phyloP scores from a whole-genome alignment of 2,113 vertebrate species.

The Sceloporus tristichus region DNA sequence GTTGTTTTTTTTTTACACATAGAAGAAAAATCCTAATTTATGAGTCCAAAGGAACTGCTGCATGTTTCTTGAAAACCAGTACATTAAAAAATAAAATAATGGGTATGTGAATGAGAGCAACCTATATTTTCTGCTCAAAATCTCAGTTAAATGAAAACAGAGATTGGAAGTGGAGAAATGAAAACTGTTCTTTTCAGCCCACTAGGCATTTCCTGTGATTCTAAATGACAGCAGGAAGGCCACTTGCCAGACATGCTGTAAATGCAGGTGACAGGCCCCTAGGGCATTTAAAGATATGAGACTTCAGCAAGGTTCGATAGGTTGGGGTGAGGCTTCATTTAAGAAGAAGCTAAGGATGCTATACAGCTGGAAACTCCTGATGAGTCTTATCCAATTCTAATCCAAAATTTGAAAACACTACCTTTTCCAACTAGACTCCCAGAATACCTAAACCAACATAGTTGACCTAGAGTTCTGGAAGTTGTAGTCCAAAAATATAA shows the following conservation, averaged over 20 bases:
- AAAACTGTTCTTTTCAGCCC: constrained; percentile 8
- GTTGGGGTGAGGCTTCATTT: neutral
- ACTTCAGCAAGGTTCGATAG: neutral
- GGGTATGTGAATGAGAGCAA: neutral
- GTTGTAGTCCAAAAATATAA: neutral
- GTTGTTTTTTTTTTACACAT: no score
- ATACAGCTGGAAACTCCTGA: neutral
- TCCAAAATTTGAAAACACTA: neutral
- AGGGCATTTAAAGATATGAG: constrained; percentile 15
- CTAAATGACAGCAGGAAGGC: constrained; percentile 6
- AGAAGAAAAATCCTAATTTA: neutral
- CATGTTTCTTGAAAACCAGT: constrained; percentile 13
- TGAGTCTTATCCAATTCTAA: no score
- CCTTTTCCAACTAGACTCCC: no score
- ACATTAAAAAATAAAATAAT: accelerated
- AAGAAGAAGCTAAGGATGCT: neutral
- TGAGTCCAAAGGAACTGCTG: neutral
- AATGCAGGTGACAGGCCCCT: constrained; percentile 17
- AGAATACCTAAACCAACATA: no score
- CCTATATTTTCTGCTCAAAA: neutral
- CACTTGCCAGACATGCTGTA: constrained; percentile 23
- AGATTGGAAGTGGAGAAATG: neutral
- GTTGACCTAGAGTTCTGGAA: neutral
- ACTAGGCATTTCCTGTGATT: neutral
- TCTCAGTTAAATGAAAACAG: neutral